Conservation (phyloP, 2,113 vertebrate genomes). For the Oryzias woworae region DNA sequence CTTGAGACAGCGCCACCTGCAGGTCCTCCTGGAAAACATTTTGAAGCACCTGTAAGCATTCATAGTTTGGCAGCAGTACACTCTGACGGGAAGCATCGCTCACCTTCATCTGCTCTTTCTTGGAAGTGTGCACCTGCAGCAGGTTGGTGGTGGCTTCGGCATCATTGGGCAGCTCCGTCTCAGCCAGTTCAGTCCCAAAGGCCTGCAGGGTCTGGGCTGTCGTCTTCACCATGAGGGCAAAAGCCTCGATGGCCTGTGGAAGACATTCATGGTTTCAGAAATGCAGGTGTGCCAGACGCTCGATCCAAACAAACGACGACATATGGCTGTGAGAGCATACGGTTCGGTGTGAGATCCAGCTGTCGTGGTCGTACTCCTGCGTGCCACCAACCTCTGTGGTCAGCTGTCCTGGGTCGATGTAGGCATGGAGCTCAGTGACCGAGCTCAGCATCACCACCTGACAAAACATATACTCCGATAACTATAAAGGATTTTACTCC, state of each 20-base stretch:
- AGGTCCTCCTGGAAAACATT: slow-evolving; percentile 81
- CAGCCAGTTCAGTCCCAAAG: slow-evolving; percentile 94
- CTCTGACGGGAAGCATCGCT: neutral
- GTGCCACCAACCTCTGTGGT: slow-evolving; percentile 93
- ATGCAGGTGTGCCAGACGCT: neutral
- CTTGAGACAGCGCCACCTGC: slow-evolving; percentile 84
- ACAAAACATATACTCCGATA: neutral
- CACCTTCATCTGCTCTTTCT: slow-evolving; percentile 91
- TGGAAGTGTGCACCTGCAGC: slow-evolving; percentile 82
- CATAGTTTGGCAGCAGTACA: neutral
- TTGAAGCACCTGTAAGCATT: neutral
- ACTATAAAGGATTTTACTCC: too few relatives aligned
- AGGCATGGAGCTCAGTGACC: slow-evolving; percentile 90
- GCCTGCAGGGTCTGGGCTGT: slow-evolving; percentile 94
- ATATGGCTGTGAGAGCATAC: slow-evolving; percentile 69
- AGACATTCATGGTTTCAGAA: neutral
- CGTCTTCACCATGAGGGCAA: slow-evolving; percentile 94
- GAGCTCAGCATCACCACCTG: slow-evolving; percentile 99
- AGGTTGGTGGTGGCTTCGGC: slow-evolving; percentile 83
- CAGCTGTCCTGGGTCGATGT: slow-evolving; percentile 93
- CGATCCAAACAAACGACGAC: neutral
- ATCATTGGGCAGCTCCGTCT: slow-evolving; percentile 93
- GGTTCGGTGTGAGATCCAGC: slow-evolving; percentile 92
- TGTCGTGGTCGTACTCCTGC: slow-evolving; percentile 92
- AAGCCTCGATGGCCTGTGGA: slow-evolving; percentile 91